Evolutionary conservation across 2,888 invertebrate genomes (phyloP).

Genomic region (Lathronympha strigana): DNA sequence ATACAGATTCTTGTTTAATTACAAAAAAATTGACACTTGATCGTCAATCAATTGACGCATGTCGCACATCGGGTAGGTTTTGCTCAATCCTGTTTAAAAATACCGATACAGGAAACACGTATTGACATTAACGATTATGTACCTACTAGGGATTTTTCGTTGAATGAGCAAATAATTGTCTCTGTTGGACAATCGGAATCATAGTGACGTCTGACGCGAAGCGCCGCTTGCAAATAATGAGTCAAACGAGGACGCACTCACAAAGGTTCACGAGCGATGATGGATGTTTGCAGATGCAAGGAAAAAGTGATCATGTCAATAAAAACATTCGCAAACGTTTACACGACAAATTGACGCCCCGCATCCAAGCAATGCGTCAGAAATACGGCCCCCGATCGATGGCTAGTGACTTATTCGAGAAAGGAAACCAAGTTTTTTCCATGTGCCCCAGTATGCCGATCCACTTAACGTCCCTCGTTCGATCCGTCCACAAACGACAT

Average conservation of each 20-base stretch:
- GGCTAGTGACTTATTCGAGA: constrained; percentile 42
- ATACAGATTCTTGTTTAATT: background rate
- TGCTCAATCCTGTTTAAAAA: constrained; percentile 27
- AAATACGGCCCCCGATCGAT: constrained; percentile 47
- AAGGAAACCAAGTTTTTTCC: constrained; percentile 55
- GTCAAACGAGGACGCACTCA: constrained; percentile 68
- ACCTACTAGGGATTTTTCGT: constrained; percentile 20
- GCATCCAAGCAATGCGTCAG: constrained; percentile 51
- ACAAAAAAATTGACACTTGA: constrained; percentile 9
- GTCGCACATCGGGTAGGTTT: constrained; percentile 22
- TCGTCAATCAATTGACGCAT: constrained; percentile 38
- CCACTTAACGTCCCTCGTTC: constrained; percentile 69
- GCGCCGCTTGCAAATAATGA: constrained; percentile 64
- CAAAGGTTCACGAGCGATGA: constrained; percentile 76
- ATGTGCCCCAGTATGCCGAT: constrained; percentile 62
- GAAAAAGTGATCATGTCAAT: constrained; percentile 70
- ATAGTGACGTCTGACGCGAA: constrained; percentile 58
- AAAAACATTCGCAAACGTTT: constrained; percentile 65
- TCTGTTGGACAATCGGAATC: constrained; percentile 44
- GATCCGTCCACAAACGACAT: constrained; percentile 63
- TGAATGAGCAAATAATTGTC: constrained; percentile 43
- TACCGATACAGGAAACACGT: constrained; percentile 21
- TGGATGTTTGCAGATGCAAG: constrained; percentile 71
- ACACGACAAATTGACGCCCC: constrained; percentile 61
- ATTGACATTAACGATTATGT: constrained; percentile 29